Percentiles rank a stretch among this genome's conserved stretches.
Evolutionary conservation across 2,113 vertebrate species (phyloP).

Genomic region (Myotis davidii): DNA sequence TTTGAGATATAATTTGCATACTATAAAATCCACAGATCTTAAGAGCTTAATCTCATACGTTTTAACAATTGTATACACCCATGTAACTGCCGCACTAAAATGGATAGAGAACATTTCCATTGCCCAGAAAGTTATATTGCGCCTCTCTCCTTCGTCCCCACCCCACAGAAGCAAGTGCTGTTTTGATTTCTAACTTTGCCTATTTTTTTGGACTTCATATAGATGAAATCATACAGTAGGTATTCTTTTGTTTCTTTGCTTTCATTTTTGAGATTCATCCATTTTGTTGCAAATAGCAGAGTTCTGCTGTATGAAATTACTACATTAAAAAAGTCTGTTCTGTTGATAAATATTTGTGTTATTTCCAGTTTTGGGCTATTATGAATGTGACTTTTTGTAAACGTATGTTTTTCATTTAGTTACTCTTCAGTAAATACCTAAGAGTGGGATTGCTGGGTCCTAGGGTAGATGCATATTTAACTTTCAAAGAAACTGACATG

Average conservation of each 20-base stretch:
- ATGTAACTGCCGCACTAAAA: neutral
- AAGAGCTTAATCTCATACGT: neutral
- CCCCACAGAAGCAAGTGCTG: neutral
- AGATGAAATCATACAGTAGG: neutral
- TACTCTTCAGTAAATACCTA: conserved; percentile 31
- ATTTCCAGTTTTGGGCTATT: neutral
- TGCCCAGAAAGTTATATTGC: neutral
- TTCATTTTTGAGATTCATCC: conserved; percentile 1
- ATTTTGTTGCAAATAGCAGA: conserved; percentile 32
- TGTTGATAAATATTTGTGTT: conserved; percentile 20
- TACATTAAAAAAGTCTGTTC: neutral
- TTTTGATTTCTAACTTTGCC: conserved; percentile 4
- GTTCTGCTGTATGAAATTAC: neutral
- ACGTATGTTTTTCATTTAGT: conserved; percentile 5
- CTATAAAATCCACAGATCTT: neutral
- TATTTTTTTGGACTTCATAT: neutral
- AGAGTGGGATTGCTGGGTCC: neutral
- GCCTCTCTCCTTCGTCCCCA: neutral
- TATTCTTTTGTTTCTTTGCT: conserved; percentile 26
- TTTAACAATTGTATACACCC: neutral
- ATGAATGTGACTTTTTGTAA: neutral
- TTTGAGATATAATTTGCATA: conserved; percentile 15
- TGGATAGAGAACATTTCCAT: neutral
- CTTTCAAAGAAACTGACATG: neutral
- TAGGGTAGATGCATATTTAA: neutral